phyloP scores from a whole-genome alignment of 2,888 invertebrate species.

The Ochropacha duplaris region DNA sequence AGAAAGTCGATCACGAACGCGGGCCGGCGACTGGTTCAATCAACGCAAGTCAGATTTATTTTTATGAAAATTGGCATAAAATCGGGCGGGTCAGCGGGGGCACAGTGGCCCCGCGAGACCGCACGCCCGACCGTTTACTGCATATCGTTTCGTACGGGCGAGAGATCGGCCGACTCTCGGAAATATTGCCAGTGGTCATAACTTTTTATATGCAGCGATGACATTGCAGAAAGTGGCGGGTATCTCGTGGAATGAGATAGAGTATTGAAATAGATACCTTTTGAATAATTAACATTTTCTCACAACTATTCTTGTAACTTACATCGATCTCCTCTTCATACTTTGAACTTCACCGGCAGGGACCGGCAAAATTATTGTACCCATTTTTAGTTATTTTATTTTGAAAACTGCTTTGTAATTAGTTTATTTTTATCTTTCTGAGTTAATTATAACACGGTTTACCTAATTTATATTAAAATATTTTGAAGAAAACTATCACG shows the following conservation, averaged over 20 bases:
- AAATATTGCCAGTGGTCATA: slow-evolving; percentile 82
- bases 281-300: too few species aligned
- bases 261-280: slow-evolving; percentile 23
- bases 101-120: slow-evolving; percentile 76
- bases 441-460: too few species aligned
- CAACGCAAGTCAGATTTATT: slow-evolving; percentile 81
- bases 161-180: slow-evolving; percentile 59
- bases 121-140: slow-evolving; percentile 81
- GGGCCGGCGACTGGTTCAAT: slow-evolving; percentile 80
- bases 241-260: slow-evolving; percentile 40
- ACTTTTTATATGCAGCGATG: slow-evolving; percentile 83
- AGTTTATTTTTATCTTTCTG: too few species aligned
- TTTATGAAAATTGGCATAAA: slow-evolving; percentile 84
- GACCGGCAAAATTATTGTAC: too few species aligned
- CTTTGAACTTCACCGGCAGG: too few species aligned
- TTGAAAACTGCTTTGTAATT: too few species aligned
- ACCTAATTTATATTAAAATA: too few species aligned
- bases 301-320: neutral
- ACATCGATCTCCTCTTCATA: too few species aligned
- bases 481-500: neutral
- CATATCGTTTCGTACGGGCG: slow-evolving; percentile 77
- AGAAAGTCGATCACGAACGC: slow-evolving; percentile 76
- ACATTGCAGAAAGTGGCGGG: slow-evolving; percentile 78
- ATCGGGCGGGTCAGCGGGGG: slow-evolving; percentile 76
- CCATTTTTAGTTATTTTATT: too few species aligned